These are phyloP conservation scores for Hypocryptadius cinnamomeus DNA, from an alignment of 2,113 vertebrate genomes.

Conservation along the genomic window DNA sequence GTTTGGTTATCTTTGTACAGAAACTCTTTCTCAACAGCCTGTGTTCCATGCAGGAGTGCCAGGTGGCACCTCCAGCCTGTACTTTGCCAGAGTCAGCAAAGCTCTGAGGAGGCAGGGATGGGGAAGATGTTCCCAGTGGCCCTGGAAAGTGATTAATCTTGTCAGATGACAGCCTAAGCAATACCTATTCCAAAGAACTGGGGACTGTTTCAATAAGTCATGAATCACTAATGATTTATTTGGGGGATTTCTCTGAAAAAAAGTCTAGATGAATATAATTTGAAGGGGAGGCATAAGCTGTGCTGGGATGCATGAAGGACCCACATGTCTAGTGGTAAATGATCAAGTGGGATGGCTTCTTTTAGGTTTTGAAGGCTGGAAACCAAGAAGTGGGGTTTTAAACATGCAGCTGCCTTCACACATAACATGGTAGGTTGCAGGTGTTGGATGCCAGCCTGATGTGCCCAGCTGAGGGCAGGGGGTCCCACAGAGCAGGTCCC, in stretches of 20 bases:
- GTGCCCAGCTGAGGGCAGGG: neutral
- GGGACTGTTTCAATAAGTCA: neutral
- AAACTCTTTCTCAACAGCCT: neutral
- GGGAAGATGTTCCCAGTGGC: neutral
- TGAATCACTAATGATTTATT: constrained; percentile 8
- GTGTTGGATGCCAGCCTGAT: rapidly evolving
- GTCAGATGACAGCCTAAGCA: neutral
- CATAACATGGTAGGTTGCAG: rapidly evolving
- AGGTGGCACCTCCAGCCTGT: constrained; percentile 4
- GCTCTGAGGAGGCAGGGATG: neutral
- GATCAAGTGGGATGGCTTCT: neutral
- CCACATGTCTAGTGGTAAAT: neutral
- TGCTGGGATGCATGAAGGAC: neutral
- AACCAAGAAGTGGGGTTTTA: neutral
- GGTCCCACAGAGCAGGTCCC: neutral
- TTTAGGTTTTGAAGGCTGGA: neutral
- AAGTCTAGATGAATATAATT: neutral
- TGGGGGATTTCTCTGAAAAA: neutral
- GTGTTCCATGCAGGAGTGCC: neutral
- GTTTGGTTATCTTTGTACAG: neutral
- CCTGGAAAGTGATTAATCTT: neutral
- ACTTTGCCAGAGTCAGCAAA: neutral
- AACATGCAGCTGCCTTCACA: neutral
- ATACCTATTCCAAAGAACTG: neutral
- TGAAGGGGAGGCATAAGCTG: neutral